These are phyloP conservation scores for Agrotis segetum DNA, from an alignment of 2,888 invertebrate genomes.

Conservation along the genomic window DNA sequence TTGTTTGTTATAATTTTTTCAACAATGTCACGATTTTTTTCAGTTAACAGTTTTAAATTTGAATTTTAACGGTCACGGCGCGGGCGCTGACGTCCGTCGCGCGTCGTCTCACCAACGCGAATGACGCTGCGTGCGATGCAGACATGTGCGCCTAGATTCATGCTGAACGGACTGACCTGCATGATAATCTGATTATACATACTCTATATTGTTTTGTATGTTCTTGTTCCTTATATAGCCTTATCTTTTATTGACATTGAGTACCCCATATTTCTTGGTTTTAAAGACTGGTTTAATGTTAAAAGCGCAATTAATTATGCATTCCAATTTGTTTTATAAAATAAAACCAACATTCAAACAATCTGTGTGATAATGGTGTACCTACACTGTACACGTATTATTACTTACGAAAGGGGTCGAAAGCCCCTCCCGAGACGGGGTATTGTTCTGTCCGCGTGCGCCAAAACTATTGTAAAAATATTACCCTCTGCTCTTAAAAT, in stretches of 20 bases:
- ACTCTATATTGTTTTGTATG: conserved; percentile 76
- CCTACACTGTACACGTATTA: conserved; percentile 62
- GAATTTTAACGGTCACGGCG: conserved; percentile 79
- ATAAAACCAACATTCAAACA: conserved; percentile 66
- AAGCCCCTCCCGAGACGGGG: conserved; percentile 68
- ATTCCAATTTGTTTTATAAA: conserved; percentile 54
- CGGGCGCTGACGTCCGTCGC: conserved; percentile 80
- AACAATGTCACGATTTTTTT: conserved; percentile 69
- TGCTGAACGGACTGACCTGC: conserved; percentile 80
- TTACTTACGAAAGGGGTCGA: conserved; percentile 76
- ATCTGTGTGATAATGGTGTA: conserved; percentile 67
- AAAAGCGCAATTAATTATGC: conserved; percentile 53
- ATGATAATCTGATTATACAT: conserved; percentile 86
- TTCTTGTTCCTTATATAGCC: conserved; percentile 74
- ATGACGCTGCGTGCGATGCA: conserved; percentile 73
- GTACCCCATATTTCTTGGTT: conserved; percentile 43
- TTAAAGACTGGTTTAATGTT: conserved; percentile 39
- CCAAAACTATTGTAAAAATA: conserved; percentile 71
- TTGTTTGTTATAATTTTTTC: conserved; percentile 55
- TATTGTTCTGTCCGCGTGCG: conserved; percentile 76
- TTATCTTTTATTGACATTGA: conserved; percentile 60
- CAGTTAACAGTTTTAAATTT: conserved; percentile 75
- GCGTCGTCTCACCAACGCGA: conserved; percentile 83
- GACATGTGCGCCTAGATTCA: conserved; percentile 78
- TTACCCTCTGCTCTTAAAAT: conserved; percentile 62